Evolutionary conservation across 1,140 invertebrate genomes (phyloP), one percentile per base, ranked within the genome.

Genomic region (Anastrepha ludens): DNA sequence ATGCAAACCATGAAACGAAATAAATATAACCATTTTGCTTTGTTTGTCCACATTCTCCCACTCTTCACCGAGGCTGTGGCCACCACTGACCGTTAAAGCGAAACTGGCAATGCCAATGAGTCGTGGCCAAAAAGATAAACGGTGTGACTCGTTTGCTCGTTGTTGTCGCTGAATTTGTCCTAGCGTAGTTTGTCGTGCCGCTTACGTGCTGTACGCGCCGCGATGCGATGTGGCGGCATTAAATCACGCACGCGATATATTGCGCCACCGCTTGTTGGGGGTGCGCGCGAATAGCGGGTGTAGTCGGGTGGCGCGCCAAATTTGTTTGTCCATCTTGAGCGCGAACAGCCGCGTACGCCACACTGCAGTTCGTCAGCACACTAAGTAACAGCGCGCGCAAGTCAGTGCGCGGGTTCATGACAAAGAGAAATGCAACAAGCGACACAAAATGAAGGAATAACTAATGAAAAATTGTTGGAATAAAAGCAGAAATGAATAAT

Each of bases 401-500:
- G 9, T 13, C 17, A n/a, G 11, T 62, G 67, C 44, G 67, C 41
- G 11, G 13, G n/a, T 17, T 41, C 39, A 50, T 41, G 47, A 55
- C 74, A 17, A n/a, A 55, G 74, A 47, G 74, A 81, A 81, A 81
- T 55, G 74, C 74, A 55, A 81, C 74, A 81, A 50, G 50, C 74
- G 47, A 50, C 20, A 20, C n/a, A 20, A 81, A 81, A 81, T 81
- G 74, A 81, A 81, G 47, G 74, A 81, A 81, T 81, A 81, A 81
- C 47, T 81, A 81, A 81, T 81, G 74, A 50, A 81, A 81, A 81
- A 81, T 81, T 81, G 47, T 50, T 81, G 47, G 74, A 20, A 81
- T 81, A 81, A 81, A 81, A 50, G 47, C 74, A 81, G 74, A 55
- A 81, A 81, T 81, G 74, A 81, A 81, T 81, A 81, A 81, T 81